Percentiles rank a stretch among this genome's conserved stretches.
Conservation (phyloP, 2,797 vertebrate species). For the Sebastes umbrosus region DNA sequence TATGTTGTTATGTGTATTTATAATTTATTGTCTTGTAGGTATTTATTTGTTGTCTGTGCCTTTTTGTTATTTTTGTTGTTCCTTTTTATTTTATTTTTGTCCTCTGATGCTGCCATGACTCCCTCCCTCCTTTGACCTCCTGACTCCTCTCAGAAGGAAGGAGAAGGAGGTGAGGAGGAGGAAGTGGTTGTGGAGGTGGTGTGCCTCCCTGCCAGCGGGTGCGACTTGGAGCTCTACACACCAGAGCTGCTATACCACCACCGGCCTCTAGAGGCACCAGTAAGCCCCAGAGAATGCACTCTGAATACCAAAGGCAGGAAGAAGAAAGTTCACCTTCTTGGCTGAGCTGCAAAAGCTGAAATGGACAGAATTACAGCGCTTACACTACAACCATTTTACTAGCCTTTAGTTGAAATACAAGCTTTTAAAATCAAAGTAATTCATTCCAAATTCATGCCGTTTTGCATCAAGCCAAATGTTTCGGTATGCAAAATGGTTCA, state of each 20-base stretch:
- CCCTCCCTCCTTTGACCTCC: conserved; percentile 29
- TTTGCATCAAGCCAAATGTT: background rate
- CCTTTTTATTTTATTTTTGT: conserved; percentile 22
- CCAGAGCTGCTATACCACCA: conserved; percentile 76
- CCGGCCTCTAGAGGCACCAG: conserved; percentile 83
- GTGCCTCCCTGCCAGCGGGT: conserved; percentile 73
- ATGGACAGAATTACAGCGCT: background rate
- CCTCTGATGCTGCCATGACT: conserved; percentile 32
- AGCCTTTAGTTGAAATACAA: background rate
- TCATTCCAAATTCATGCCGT: background rate
- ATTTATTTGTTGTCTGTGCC: conserved; percentile 60
- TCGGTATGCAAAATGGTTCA: background rate
- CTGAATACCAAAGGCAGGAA: conserved; percentile 31
- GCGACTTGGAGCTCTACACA: conserved; percentile 79
- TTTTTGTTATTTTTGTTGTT: conserved; percentile 53
- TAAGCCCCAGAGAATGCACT: conserved; percentile 70
- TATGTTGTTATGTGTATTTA: conserved; percentile 28
- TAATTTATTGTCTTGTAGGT: conserved; percentile 31
- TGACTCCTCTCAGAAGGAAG: conserved; percentile 57
- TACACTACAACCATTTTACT: background rate
- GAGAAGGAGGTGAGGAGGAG: conserved; percentile 42
- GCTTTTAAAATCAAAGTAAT: background rate
- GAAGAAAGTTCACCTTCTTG: conserved; percentile 30
- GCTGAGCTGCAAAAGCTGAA: conserved; percentile 50
- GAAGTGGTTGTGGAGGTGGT: conserved; percentile 75